Conservation (phyloP, 2,888 invertebrate genomes). For the Pandemis corylana region DNA sequence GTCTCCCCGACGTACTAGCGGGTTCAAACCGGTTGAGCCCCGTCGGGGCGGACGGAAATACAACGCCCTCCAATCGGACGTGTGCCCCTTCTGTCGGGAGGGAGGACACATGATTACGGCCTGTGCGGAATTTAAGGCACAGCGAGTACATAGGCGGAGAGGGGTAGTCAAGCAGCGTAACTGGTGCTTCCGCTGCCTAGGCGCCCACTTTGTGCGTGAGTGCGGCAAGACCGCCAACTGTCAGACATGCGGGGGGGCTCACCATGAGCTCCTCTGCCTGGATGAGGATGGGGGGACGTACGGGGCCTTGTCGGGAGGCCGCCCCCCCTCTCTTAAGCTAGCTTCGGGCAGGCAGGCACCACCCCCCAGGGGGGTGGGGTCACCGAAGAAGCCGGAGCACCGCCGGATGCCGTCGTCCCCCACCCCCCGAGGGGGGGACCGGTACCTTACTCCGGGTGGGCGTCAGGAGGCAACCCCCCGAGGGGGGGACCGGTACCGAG, state of each 20-base stretch:
- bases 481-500: too few species aligned
- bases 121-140: background rate
- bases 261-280: too few species aligned
- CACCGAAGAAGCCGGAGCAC: background rate
- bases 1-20: background rate
- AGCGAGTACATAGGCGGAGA: background rate
- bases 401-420: background rate
- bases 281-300: too few species aligned
- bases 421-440: background rate
- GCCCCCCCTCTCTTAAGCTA: too few species aligned
- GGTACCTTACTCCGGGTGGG: background rate
- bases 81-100: too few species aligned
- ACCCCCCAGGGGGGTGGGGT: too few species aligned
- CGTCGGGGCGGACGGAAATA: background rate
- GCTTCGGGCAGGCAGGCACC: too few species aligned
- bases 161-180: background rate
- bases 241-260: background rate
- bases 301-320: too few species aligned
- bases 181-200: background rate
- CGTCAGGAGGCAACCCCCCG: too few species aligned
- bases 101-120: too few species aligned
- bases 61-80: background rate
- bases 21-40: background rate
- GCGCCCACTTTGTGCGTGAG: background rate
- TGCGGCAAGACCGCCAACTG: background rate